phyloP scores from a whole-genome alignment of 2,888 invertebrate species.

The Elgonia sp. region DNA sequence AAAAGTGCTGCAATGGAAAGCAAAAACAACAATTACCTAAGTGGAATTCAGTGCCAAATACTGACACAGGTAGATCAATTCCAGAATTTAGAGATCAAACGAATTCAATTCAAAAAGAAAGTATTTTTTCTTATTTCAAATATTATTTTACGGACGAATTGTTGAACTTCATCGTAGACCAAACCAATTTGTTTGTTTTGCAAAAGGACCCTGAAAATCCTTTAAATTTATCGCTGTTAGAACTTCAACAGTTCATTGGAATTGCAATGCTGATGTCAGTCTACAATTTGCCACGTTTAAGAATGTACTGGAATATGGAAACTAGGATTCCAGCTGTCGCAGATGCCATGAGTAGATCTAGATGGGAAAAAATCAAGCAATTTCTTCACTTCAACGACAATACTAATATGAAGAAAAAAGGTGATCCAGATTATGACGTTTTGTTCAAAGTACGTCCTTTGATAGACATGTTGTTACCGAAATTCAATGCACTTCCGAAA shows the following conservation, averaged over 20 bases:
- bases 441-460: constrained; percentile 46
- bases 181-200: constrained; percentile 43
- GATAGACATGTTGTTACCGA: constrained; percentile 21
- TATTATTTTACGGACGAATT: constrained; percentile 41
- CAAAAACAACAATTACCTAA: constrained; percentile 45
- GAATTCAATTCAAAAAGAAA: constrained; percentile 32
- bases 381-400: constrained; percentile 52
- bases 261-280: constrained; percentile 56
- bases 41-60: constrained; percentile 43
- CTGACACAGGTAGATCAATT: constrained; percentile 15
- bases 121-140: constrained; percentile 41
- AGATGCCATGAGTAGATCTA: constrained; percentile 43
- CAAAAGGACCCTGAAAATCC: constrained; percentile 27
- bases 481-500: constrained; percentile 46
- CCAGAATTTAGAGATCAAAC: constrained; percentile 30
- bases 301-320: constrained; percentile 39
- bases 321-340: constrained; percentile 55
- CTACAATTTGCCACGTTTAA: constrained; percentile 20
- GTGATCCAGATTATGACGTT: constrained; percentile 34
- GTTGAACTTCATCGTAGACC: constrained; percentile 40
- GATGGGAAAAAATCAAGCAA: constrained; percentile 54
- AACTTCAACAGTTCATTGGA: constrained; percentile 58
- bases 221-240: constrained; percentile 47
- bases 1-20: too few relatives aligned
- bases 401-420: constrained; percentile 8